Base-by-base conservation (phyloP, 2,113 vertebrate species). In the Fregetta grallaria region DNA sequence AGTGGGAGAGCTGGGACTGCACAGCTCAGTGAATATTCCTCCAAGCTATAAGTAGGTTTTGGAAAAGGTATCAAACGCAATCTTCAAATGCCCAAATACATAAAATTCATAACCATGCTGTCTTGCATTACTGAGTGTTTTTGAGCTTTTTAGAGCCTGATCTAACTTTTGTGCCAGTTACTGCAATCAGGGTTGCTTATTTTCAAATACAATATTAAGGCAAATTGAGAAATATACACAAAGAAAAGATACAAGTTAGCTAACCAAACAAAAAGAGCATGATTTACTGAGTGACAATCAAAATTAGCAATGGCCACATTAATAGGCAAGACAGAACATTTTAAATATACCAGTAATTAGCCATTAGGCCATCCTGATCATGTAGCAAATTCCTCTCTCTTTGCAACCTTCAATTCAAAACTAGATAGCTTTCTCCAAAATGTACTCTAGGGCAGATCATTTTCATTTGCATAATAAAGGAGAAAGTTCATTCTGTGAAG, bases 1-100 rank as follows among this genome's bases (percentile, higher is more conserved):
- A 92, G 53, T 95, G 86, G 74, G 67, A 95, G 73, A 91, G 30
- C 92, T 90, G 77, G 36, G 70, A 91, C 77, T 78, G 49, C 32
- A 77, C 44, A 91, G 56, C 56, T 84, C 75, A 38, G 73, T 56
- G 73, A 86, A 42, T 68, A 78, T 81, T 95, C 61, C 36, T 88
- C 36, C 0, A 0, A 89, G 55, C 68, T 94, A 72, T 81, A 93
- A 84, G 93, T 81, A 92, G 52, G 23, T 94, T 65, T 71, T 82
- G 45, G 49, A 71, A 84, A 94, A 94, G 75, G 58, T 91, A 88
- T 75, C 65, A 78, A 73, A 42, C 59, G 70, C 40, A 91, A 26
- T 84, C 68, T 92, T 38, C 45, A 80, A 93, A 50, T 42, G 13
- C 42, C 40, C 38, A 47, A 40, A 65, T 85, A 52, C 58, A 76